Conservation (phyloP, 2,888 invertebrate species). For the Syritta pipiens region DNA sequence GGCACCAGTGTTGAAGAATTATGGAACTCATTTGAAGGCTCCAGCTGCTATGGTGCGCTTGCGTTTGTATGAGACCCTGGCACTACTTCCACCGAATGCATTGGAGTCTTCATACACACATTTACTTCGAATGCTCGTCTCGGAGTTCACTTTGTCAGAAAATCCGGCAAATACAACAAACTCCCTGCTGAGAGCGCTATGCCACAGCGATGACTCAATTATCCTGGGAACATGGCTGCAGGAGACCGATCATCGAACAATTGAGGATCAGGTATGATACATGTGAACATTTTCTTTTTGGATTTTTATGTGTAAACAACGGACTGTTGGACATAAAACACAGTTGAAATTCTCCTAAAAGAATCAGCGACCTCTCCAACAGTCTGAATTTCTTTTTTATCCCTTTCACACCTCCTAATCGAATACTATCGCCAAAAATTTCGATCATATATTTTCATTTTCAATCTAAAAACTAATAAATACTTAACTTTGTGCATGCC, state of each 20-base stretch:
- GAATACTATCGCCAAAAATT: background rate
- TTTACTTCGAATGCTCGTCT: conserved; percentile 92
- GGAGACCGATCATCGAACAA: conserved; percentile 96
- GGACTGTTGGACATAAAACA: conserved; percentile 13
- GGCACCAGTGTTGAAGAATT: conserved; percentile 90
- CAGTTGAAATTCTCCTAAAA: background rate
- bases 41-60: conserved; percentile 95
- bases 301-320: background rate
- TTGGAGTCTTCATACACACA: conserved; percentile 93
- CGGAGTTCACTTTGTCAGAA: conserved; percentile 96
- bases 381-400: background rate
- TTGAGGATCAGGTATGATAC: conserved; percentile 94
- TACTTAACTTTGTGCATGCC: conserved; percentile 59
- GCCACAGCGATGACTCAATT: conserved; percentile 93
- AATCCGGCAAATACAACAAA: conserved; percentile 95
- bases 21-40: conserved; percentile 95
- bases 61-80: conserved; percentile 93
- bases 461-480: conserved; percentile 29
- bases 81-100: conserved; percentile 87
- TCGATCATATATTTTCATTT: conserved; percentile 1
- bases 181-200: conserved; percentile 89
- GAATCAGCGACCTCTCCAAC: background rate
- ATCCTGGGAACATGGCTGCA: conserved; percentile 96
- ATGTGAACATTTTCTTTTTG: background rate
- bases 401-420: background rate